phyloP scores from a whole-genome alignment of 2,113 vertebrate species.

The Ameiurus melas region DNA sequence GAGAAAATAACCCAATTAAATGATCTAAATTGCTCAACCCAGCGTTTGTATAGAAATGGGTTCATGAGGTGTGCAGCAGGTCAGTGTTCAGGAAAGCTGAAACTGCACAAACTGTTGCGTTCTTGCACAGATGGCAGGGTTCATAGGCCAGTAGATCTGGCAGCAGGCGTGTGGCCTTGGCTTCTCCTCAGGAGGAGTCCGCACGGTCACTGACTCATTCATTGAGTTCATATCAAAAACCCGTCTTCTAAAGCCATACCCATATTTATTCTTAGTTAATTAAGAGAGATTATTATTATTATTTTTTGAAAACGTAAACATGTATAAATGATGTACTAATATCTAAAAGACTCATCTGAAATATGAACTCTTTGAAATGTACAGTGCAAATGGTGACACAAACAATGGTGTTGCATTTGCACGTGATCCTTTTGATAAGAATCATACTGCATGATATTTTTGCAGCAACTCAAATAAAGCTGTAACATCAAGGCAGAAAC shows the following conservation, averaged over 20 bases:
- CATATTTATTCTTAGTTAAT: background rate
- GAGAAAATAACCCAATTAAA: too few species aligned
- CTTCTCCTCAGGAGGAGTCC: conserved; percentile 2
- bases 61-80: background rate
- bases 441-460: background rate
- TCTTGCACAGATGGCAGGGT: conserved; percentile 10
- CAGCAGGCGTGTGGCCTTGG: conserved; percentile 16
- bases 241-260: background rate
- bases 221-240: background rate
- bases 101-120: background rate
- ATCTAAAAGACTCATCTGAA: background rate
- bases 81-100: background rate
- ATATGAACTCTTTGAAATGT: background rate
- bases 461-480: background rate
- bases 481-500: background rate
- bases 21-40: too few species aligned
- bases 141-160: conserved; percentile 25
- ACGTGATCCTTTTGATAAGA: background rate
- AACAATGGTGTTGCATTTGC: background rate
- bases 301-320: background rate
- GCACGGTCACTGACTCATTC: conserved; percentile 30
- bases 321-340: background rate
- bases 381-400: background rate
- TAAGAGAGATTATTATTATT: background rate
- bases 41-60: too few species aligned